These are phyloP conservation scores for Chaetops frenatus DNA, from an alignment of 2,113 vertebrate species.

Conservation along the genomic window DNA sequence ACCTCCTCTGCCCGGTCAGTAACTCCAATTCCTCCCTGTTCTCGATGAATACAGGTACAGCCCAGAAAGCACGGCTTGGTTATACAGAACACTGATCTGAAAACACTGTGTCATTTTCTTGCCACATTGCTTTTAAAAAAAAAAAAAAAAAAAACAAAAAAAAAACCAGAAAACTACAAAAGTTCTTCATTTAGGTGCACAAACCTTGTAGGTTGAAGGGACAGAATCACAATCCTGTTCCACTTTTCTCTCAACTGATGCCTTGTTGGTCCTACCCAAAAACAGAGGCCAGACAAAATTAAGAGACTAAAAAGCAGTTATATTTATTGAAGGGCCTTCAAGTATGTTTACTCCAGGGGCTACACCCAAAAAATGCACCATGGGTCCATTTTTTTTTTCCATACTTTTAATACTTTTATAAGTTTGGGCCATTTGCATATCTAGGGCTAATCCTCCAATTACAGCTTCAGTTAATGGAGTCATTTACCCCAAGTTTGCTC, in stretches of 20 bases:
- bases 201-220: background rate
- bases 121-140: background rate
- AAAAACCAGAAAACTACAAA: too few relatives aligned
- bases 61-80: background rate
- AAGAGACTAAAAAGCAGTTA: background rate
- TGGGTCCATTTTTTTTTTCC: too few relatives aligned
- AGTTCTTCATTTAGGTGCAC: background rate
- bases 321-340: background rate
- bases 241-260: background rate
- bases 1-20: conserved; percentile 83
- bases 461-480: background rate
- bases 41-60: background rate
- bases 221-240: background rate
- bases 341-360: background rate
- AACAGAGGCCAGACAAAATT: background rate
- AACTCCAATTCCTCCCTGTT: background rate
- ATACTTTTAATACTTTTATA: background rate
- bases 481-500: background rate
- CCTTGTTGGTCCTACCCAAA: background rate
- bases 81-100: background rate
- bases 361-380: background rate
- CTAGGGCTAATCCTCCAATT: background rate
- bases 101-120: background rate
- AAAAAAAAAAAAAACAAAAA: background rate
- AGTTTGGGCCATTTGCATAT: background rate